A percentile compares a stretch with the other conserved stretches of the same genome.
Conservation (phyloP, 2,113 vertebrate genomes). For the Petaurus breviceps region DNA sequence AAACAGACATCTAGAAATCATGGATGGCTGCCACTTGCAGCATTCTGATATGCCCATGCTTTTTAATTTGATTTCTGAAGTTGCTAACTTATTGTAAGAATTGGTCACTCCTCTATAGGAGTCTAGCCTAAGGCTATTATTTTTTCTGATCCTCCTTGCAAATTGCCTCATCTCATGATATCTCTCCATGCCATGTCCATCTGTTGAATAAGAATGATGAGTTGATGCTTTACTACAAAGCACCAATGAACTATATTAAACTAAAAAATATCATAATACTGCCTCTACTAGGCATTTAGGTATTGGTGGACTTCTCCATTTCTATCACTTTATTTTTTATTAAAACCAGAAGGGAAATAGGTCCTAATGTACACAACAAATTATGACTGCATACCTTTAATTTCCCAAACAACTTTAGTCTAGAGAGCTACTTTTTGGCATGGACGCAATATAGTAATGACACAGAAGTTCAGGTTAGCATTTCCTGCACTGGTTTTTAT, state of each 20-base stretch:
- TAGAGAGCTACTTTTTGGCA: neutral
- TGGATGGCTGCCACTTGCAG: slow-evolving; percentile 25
- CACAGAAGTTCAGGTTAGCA: neutral
- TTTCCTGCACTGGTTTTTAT: neutral
- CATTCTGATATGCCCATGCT: slow-evolving; percentile 33
- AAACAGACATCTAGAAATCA: slow-evolving; percentile 48
- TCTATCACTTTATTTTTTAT: slow-evolving; percentile 21
- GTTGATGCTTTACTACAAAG: neutral
- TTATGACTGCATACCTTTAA: neutral
- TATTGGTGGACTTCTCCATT: neutral
- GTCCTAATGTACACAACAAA: neutral
- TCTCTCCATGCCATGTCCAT: neutral
- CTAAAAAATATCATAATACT: neutral
- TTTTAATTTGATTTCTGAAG: slow-evolving; percentile 42
- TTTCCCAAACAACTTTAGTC: neutral
- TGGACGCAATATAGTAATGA: neutral
- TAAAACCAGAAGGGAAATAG: neutral
- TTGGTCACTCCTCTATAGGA: neutral
- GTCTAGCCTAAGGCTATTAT: neutral
- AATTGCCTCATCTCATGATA: neutral
- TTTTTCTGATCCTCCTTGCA: neutral
- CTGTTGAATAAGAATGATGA: slow-evolving; percentile 16
- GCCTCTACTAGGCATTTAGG: neutral
- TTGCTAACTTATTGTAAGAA: slow-evolving; percentile 21
- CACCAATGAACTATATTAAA: neutral